Percentiles rank a stretch among this genome's conserved stretches.
Conservation (phyloP, 2,797 vertebrate genomes). For the Zonotrichia albicollis region DNA sequence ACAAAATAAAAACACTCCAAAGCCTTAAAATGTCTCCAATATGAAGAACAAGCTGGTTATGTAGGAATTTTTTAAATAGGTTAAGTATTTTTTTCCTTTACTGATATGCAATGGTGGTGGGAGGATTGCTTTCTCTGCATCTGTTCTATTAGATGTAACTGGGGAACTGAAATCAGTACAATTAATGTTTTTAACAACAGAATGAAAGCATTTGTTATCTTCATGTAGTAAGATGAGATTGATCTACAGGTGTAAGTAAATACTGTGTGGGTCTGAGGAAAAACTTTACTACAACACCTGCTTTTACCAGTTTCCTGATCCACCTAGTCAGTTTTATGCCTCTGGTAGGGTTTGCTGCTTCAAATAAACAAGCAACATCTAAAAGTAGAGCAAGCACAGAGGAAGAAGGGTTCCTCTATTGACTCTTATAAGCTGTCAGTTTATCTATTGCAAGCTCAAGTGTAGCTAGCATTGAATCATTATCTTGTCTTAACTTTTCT, state of each 20-base stretch:
- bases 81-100: neutral
- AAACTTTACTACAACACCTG: neutral
- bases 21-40: neutral
- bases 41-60: neutral
- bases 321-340: neutral
- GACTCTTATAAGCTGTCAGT: neutral
- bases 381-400: neutral
- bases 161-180: neutral
- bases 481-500: neutral
- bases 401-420: neutral
- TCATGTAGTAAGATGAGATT: neutral
- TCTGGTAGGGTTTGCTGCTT: neutral
- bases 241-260: neutral
- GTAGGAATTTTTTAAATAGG: neutral
- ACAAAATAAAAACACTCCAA: neutral
- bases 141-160: slow-evolving; percentile 1
- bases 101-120: neutral
- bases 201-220: neutral
- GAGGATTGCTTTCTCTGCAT: slow-evolving; percentile 15
- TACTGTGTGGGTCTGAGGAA: neutral
- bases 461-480: neutral
- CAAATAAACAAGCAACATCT: neutral
- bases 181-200: neutral
- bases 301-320: neutral
- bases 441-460: neutral